Conservation (phyloP, 2,888 invertebrate genomes). For the Clostera curtula region DNA sequence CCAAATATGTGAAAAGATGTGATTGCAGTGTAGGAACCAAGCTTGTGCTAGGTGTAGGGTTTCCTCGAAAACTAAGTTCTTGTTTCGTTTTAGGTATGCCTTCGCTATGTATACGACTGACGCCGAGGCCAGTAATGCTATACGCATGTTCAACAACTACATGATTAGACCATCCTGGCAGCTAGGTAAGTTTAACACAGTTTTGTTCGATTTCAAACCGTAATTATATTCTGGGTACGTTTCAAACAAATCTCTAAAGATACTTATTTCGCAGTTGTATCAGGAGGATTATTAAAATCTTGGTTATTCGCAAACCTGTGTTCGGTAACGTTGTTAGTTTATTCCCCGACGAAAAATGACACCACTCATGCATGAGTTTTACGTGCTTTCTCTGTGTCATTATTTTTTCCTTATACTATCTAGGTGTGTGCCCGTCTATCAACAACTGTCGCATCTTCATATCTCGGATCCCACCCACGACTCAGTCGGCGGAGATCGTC, state of each 20-base stretch:
- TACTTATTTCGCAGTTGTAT: too few species aligned
- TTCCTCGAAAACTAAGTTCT: neutral
- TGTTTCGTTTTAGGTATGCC: conserved; percentile 70
- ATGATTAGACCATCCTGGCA: conserved; percentile 79
- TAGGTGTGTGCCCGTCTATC: conserved; percentile 81
- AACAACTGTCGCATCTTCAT: conserved; percentile 87
- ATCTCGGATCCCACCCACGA: conserved; percentile 71
- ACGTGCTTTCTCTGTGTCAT: too few species aligned
- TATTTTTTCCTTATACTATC: too few species aligned
- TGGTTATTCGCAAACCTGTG: too few species aligned
- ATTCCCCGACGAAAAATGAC: too few species aligned
- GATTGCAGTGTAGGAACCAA: neutral
- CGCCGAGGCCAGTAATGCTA: conserved; percentile 78
- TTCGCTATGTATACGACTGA: conserved; percentile 79
- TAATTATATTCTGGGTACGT: too few species aligned
- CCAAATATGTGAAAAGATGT: too few species aligned
- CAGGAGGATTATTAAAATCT: too few species aligned
- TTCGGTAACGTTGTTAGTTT: too few species aligned
- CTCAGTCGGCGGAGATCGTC: conserved; percentile 76
- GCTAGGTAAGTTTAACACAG: conserved; percentile 54
- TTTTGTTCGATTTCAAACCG: too few species aligned
- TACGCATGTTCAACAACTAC: conserved; percentile 78
- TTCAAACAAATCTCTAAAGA: too few species aligned
- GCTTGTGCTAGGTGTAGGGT: neutral
- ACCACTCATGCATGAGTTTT: too few species aligned